A percentile compares a stretch with the other conserved stretches of the same genome.
phyloP scores from a whole-genome alignment of 2,113 vertebrate species.

The Stomatorhinus ivindoensis region DNA sequence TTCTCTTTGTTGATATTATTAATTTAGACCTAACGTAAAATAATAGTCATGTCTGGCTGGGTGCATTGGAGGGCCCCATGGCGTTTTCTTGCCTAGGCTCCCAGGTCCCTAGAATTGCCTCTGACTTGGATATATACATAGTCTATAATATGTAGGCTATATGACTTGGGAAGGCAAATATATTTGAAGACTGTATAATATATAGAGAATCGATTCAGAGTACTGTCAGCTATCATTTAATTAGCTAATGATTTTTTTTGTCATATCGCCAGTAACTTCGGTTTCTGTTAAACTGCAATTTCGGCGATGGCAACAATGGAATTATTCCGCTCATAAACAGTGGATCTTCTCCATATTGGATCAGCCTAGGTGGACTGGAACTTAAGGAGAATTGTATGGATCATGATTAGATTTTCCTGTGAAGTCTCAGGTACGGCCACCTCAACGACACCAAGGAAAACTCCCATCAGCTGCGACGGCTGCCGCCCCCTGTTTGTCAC shows the following conservation, averaged over 20 bases:
- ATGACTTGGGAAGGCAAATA: not conserved
- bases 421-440: slow-evolving; percentile 45
- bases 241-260: not conserved
- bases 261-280: not conserved
- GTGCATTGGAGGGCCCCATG: not conserved
- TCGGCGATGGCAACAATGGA: not conserved
- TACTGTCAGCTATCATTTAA: slow-evolving; percentile 2
- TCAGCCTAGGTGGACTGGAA: slow-evolving; percentile 11
- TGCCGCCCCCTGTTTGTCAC: slow-evolving; percentile 30
- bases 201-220: slow-evolving; percentile 8
- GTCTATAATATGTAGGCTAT: not conserved
- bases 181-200: not conserved
- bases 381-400: slow-evolving; percentile 44
- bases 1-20: not conserved
- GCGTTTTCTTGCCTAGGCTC: not conserved
- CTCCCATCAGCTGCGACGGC: slow-evolving; percentile 40
- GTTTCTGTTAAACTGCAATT: not conserved
- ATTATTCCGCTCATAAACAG: not conserved
- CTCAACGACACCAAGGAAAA: slow-evolving; percentile 26
- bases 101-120: not conserved
- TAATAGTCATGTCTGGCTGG: not conserved
- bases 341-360: not conserved
- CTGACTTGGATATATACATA: not conserved
- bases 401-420: slow-evolving; percentile 52
- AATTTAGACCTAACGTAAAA: not conserved